Conservation (phyloP, 23 tunicate species). For the Ciona savignyi region DNA sequence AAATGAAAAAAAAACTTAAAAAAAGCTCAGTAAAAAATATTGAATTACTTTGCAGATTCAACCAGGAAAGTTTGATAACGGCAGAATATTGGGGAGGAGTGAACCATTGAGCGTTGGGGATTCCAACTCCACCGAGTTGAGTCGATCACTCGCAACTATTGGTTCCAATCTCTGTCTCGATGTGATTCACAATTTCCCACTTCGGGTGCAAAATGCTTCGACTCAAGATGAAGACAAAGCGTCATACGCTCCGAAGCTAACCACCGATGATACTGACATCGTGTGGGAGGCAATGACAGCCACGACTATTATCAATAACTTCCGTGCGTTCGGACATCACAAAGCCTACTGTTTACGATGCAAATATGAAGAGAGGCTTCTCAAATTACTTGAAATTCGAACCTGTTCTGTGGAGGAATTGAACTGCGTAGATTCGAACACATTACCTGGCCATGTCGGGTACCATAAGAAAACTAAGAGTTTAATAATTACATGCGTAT, state of each 20-base stretch:
- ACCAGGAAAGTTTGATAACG: constrained; percentile 54
- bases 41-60: constrained; percentile 22
- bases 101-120: constrained; percentile 19
- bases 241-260: constrained; percentile 45
- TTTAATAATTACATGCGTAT: too few species aligned
- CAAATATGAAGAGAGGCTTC: too few species aligned
- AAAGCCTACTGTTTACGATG: too few species aligned
- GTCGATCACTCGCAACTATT: constrained; percentile 20
- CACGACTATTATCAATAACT: constrained; percentile 33
- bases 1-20: too few species aligned
- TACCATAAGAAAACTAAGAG: too few species aligned
- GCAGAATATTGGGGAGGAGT: constrained; percentile 21
- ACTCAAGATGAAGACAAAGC: constrained; percentile 19
- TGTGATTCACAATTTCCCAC: constrained; percentile 22
- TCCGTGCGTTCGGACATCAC: constrained; percentile 68
- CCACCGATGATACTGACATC: constrained; percentile 14
- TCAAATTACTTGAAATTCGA: too few species aligned
- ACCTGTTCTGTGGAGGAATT: too few species aligned
- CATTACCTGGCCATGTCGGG: too few species aligned
- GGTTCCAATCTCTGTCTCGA: constrained; percentile 45
- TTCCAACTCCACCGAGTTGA: constrained; percentile 4
- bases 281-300: constrained; percentile 23
- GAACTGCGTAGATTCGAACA: too few species aligned
- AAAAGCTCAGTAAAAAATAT: too few species aligned
- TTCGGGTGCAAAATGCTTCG: constrained; percentile 19